Conservation (phyloP, 2,113 vertebrate genomes). For the Eonycteris spelaea region DNA sequence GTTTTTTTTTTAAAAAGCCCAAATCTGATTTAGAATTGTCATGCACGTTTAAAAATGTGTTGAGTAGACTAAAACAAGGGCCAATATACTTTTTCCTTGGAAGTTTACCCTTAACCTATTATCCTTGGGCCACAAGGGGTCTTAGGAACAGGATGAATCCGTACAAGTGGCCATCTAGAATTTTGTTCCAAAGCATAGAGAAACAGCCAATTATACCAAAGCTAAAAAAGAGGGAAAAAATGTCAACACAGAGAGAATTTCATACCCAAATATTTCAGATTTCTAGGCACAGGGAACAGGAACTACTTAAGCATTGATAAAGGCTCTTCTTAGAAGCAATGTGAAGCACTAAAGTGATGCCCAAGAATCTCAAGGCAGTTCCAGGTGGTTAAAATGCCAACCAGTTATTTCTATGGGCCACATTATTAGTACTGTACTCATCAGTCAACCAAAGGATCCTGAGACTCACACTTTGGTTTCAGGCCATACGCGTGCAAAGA, state of each 20-base stretch:
- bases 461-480: not conserved
- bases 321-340: not conserved
- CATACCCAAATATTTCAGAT: not conserved
- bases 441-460: not conserved
- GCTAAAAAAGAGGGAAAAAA: not conserved
- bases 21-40: not conserved
- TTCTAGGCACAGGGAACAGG: not conserved
- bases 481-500: not conserved
- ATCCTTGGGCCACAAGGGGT: not conserved
- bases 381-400: not conserved
- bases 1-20: too few relatives aligned
- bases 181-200: conserved; percentile 1
- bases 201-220: not conserved
- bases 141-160: not conserved
- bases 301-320: not conserved
- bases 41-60: not conserved
- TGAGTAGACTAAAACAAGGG: not conserved
- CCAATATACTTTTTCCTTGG: not conserved
- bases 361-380: not conserved
- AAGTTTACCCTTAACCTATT: not conserved
- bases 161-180: not conserved
- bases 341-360: not conserved
- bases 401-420: not conserved
- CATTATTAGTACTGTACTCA: not conserved
- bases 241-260: not conserved